phyloP scores from a whole-genome alignment of 2,888 invertebrate species.

The Campoplex capitator region DNA sequence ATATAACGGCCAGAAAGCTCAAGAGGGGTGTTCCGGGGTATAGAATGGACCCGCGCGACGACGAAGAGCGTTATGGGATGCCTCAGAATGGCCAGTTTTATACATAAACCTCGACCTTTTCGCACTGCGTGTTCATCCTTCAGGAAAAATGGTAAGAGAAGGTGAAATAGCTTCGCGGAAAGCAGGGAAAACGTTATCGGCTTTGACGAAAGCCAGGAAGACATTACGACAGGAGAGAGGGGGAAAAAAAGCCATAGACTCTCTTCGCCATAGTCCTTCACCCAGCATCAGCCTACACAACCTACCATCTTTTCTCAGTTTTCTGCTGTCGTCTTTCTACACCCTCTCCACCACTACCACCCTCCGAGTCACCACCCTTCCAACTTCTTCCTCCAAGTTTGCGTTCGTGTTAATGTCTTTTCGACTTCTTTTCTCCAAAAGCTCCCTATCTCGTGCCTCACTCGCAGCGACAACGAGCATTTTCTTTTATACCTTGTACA shows the following conservation, averaged over 20 bases:
- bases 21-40: background rate
- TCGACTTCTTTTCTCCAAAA: background rate
- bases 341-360: too few species aligned
- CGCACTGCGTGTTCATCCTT: background rate
- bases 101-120: background rate
- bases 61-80: background rate
- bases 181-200: conserved; percentile 66
- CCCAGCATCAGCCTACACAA: conserved; percentile 29
- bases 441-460: background rate
- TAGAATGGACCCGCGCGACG: background rate
- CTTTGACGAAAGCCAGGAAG: conserved; percentile 71
- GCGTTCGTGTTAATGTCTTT: background rate
- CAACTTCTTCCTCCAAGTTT: background rate
- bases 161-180: background rate
- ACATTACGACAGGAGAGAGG: conserved; percentile 56
- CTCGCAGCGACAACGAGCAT: background rate
- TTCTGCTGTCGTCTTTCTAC: conserved; percentile 6
- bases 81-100: background rate
- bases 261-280: conserved; percentile 17
- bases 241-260: conserved; percentile 29
- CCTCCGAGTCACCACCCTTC: background rate
- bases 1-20: conserved; percentile 1
- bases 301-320: conserved; percentile 9
- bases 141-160: conserved; percentile 4
- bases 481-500: background rate